Conservation (phyloP, 2,888 invertebrate species). For the Sturmia bella region DNA sequence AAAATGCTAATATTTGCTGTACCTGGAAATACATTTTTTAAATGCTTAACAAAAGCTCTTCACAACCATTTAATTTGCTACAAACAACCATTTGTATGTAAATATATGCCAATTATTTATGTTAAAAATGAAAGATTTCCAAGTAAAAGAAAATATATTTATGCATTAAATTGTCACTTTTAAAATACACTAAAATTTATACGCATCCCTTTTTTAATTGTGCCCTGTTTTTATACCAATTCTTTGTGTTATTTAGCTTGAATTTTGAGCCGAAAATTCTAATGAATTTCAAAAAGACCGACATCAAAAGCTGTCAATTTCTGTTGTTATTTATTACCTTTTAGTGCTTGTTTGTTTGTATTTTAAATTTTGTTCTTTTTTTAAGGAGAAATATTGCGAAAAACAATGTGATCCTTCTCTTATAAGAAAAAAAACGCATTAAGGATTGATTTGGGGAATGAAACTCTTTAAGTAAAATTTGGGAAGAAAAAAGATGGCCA, state of each 20-base stretch:
- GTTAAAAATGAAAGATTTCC: conserved; percentile 32
- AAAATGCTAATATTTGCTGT: no score
- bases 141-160: conserved; percentile 24
- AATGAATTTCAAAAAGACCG: conserved; percentile 67
- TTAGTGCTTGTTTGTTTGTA: neutral
- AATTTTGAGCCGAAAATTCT: conserved; percentile 46
- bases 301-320: conserved; percentile 59
- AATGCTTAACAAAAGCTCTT: no score
- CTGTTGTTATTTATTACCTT: conserved; percentile 43
- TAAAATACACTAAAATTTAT: conserved; percentile 15
- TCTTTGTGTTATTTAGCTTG: neutral
- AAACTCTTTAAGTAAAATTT: neutral
- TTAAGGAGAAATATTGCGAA: neutral
- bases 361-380: neutral
- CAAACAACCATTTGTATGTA: no score
- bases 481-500: no score
- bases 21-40: no score
- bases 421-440: conserved; percentile 8
- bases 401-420: conserved; percentile 17
- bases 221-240: neutral
- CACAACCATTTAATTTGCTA: no score
- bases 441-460: neutral
- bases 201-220: conserved; percentile 29
- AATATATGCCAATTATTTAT: conserved; percentile 16
- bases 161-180: neutral